Percentiles rank a stretch among this genome's conserved stretches.
phyloP scores from a whole-genome alignment of 2,113 vertebrate genomes.

The Bos javanicus region DNA sequence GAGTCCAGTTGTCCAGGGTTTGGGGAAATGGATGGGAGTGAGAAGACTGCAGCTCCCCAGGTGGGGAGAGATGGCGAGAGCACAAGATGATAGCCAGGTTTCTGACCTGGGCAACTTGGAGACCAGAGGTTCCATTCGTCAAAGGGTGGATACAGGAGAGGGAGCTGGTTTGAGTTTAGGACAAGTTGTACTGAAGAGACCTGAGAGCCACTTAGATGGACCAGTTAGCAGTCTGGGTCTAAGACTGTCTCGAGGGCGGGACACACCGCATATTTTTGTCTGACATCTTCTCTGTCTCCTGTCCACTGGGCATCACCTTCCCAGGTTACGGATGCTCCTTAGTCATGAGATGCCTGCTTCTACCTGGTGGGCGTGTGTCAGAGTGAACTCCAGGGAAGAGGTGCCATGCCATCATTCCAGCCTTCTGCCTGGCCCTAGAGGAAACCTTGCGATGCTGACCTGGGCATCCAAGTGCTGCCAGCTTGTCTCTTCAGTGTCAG shows the following conservation, averaged over 20 bases:
- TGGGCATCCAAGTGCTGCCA: neutral
- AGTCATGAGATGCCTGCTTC: neutral
- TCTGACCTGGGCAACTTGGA: neutral
- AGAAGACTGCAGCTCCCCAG: neutral
- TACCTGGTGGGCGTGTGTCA: accelerated
- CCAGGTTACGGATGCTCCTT: neutral
- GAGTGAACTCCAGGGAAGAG: neutral
- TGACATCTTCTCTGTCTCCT: neutral
- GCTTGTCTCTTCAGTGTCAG: no score
- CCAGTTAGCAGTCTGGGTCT: no score
- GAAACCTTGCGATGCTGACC: neutral
- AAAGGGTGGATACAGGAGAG: neutral
- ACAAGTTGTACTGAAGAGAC: neutral
- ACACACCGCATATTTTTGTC: neutral
- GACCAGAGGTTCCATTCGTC: neutral
- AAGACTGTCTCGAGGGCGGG: neutral
- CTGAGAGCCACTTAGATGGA: neutral
- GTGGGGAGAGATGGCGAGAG: accelerated
- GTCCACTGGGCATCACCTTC: no score
- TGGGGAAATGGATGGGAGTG: neutral
- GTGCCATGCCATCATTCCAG: no score
- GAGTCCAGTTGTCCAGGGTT: neutral
- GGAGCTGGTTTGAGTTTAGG: neutral
- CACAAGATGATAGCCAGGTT: neutral
- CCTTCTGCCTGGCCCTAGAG: neutral